Base-by-base conservation (phyloP, 2,797 vertebrate species). In the Gadopsis marmoratus region DNA sequence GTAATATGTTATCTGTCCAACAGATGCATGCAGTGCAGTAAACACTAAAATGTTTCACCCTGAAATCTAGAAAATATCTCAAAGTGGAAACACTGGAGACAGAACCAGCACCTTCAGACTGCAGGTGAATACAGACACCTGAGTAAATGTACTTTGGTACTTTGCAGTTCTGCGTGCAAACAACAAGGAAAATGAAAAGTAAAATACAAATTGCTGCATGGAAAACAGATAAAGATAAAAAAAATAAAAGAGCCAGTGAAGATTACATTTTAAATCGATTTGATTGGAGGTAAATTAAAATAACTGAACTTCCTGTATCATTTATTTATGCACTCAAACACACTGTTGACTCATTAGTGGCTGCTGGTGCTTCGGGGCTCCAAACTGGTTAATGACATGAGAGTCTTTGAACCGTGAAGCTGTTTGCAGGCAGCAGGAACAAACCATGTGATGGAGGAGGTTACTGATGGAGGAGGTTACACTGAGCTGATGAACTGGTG, bases 321-420 rank as follows among this genome's bases (percentile, higher is more conserved):
- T 73, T 84, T 76, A 84, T 82, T 72, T 5, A 81, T 74, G 50
- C 8, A 39, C 53, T 78, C 4, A 71, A 47, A 60, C 26, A 10
- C 14, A 35, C 8, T 26, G 16, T 48, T 10, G 83, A 54, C 19
- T 66, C 73, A 41, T 77, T 67, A 79, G 80, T 23, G 61, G 62
- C 66, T 59, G 69, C 76, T 56, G 69, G 4, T 54, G 76, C 54
- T 76, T 59, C 54, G 29, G 71, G 64, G 21, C 53, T 55, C 63
- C 48, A n/a, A 16, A 31, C 13, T 53, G 43, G 12, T 45, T 74
- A 69, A 56, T 31, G 59, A 62, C 12, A 23, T 21, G 43, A 23
- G 41, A 29, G 37, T 53, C 63, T 73, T 59, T 66, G 71, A 74
- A 70, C 23, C 16, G 0, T 5, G 5, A 5, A 54, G 70, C 13